Percentiles rank a stretch among this genome's conserved stretches.
phyloP scores from a whole-genome alignment of 2,888 invertebrate species.

The Celastrina argiolus region DNA sequence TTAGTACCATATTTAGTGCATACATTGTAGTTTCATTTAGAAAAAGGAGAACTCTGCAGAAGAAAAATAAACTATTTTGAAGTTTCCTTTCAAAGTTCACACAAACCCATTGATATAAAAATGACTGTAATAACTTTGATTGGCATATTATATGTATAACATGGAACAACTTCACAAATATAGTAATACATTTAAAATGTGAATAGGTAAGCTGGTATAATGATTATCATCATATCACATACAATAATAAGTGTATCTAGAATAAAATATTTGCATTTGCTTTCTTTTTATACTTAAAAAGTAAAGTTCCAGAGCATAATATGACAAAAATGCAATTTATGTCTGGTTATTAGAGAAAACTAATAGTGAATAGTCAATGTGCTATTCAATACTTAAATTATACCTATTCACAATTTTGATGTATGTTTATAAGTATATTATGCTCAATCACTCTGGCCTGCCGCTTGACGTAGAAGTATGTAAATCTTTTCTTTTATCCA shows the following conservation, averaged over 20 bases:
- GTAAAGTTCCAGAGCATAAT: neutral
- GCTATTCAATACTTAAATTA: neutral
- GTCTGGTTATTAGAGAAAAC: neutral
- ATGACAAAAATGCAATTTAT: neutral
- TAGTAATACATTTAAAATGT: neutral
- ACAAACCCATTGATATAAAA: neutral
- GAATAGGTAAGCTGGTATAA: conserved; percentile 2
- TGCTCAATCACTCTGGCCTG: conserved; percentile 76
- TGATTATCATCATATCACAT: neutral
- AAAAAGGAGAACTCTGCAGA: neutral
- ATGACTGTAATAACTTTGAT: neutral
- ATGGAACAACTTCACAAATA: neutral
- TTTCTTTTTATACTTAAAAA: neutral
- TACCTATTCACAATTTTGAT: conserved; percentile 15
- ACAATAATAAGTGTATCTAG: neutral
- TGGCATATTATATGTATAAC: neutral
- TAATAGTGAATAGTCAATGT: neutral
- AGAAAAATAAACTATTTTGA: neutral
- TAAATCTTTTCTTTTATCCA: conserved; percentile 99
- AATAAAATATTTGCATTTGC: neutral
- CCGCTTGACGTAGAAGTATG: conserved; percentile 93
- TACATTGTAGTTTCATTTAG: neutral
- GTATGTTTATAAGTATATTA: conserved; percentile 15
- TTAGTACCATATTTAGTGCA: no score
- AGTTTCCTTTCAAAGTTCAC: neutral